phyloP scores from a whole-genome alignment of 2,797 vertebrate species.

The Hoplostethus atlanticus region DNA sequence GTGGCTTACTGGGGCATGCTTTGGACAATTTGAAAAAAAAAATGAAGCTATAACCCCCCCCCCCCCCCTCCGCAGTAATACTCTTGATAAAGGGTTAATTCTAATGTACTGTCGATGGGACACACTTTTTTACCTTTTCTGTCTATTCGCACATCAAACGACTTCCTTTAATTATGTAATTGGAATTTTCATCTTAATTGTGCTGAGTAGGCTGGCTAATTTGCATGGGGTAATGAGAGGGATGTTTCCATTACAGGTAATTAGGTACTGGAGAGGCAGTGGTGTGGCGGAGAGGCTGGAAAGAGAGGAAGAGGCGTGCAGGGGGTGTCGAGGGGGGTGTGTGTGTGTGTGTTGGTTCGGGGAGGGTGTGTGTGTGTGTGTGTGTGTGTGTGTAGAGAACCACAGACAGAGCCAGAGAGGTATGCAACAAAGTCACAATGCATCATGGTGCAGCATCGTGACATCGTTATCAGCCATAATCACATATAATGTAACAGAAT shows the following conservation, averaged over 20 bases:
- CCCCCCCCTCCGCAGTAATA: slow-evolving; percentile 35
- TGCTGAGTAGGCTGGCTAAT: slow-evolving; percentile 86
- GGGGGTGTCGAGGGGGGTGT: not conserved
- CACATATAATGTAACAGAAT: slow-evolving; percentile 12
- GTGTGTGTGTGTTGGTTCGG: not conserved
- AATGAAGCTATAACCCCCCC: slow-evolving; percentile 14
- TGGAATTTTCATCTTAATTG: slow-evolving; percentile 87
- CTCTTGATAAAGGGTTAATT: slow-evolving; percentile 71
- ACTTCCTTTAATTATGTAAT: slow-evolving; percentile 88
- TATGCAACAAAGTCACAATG: slow-evolving; percentile 27
- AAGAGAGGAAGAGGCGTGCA: slow-evolving; percentile 52
- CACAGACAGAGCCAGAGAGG: slow-evolving; percentile 46
- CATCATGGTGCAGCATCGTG: not conserved
- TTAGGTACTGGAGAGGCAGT: slow-evolving; percentile 86
- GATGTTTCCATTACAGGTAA: slow-evolving; percentile 91
- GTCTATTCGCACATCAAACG: slow-evolving; percentile 85
- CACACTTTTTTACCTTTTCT: slow-evolving; percentile 64
- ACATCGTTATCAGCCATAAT: not conserved
- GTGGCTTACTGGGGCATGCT: slow-evolving; percentile 28
- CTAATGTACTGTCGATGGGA: slow-evolving; percentile 61
- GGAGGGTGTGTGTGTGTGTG: not conserved
- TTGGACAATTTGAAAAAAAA: slow-evolving; percentile 37
- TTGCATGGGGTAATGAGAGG: slow-evolving; percentile 89
- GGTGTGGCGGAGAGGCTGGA: slow-evolving; percentile 77
- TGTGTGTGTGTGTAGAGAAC: slow-evolving; percentile 53